phyloP scores from a whole-genome alignment of 2,113 vertebrate genomes.

The Chitala chitala region DNA sequence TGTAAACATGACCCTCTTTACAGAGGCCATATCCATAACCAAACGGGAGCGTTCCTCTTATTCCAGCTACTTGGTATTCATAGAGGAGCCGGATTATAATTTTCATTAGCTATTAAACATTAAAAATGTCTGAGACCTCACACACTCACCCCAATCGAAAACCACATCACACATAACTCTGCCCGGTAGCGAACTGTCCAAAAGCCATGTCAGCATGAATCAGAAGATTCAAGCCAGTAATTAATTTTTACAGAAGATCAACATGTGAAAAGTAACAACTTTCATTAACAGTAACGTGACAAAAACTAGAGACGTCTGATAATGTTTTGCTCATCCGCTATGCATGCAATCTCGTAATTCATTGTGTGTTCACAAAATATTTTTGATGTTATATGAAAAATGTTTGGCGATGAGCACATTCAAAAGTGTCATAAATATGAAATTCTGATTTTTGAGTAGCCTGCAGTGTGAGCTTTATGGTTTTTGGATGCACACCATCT shows the following conservation, averaged over 20 bases:
- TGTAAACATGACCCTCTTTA: too few relatives aligned
- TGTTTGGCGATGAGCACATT: too few relatives aligned
- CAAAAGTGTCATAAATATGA: too few relatives aligned
- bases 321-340: too few relatives aligned
- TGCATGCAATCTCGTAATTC: too few relatives aligned
- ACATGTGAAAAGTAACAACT: background rate
- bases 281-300: background rate
- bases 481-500: too few relatives aligned
- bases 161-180: background rate
- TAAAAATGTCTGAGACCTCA: background rate
- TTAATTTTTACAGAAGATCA: constrained; percentile 4
- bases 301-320: constrained; percentile 10
- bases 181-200: background rate
- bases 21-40: background rate
- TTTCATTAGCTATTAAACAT: constrained; percentile 8
- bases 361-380: too few relatives aligned
- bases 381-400: too few relatives aligned
- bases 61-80: background rate
- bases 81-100: too few relatives aligned
- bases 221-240: background rate
- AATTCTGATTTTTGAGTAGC: too few relatives aligned
- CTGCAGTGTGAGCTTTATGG: too few relatives aligned
- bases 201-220: background rate
- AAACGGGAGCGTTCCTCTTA: background rate
- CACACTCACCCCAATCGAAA: constrained; percentile 10